Percentiles rank a stretch among this genome's conserved stretches.
phyloP scores from a whole-genome alignment of 2,797 vertebrate genomes.

The Ceryle rudis region DNA sequence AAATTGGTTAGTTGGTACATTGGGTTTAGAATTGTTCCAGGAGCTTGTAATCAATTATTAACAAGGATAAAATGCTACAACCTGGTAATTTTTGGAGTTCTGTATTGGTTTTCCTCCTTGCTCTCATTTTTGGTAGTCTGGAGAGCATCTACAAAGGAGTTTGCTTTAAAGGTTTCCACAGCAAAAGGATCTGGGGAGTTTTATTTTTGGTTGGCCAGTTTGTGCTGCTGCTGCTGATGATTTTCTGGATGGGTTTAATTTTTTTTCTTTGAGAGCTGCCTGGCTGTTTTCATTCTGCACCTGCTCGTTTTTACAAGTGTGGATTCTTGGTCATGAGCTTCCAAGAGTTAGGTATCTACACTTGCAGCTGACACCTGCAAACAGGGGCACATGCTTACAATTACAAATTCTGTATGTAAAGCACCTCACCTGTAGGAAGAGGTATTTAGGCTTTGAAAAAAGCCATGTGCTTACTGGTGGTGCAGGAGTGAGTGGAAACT shows the following conservation, averaged over 20 bases:
- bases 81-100: not conserved
- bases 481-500: not conserved
- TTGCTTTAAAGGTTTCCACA: not conserved
- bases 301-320: not conserved
- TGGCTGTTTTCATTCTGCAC: not conserved
- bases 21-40: not conserved
- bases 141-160: not conserved
- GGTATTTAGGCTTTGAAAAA: not conserved
- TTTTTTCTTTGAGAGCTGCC: not conserved
- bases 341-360: not conserved
- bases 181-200: not conserved
- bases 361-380: not conserved
- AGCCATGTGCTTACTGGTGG: not conserved
- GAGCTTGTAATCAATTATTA: slow-evolving; percentile 36
- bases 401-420: not conserved
- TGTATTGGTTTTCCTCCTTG: not conserved
- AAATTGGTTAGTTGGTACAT: not conserved
- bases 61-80: slow-evolving; percentile 1
- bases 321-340: not conserved
- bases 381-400: not conserved
- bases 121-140: not conserved
- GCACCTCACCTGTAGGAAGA: not conserved
- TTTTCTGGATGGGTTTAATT: not conserved
- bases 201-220: not conserved
- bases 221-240: not conserved